Base-by-base conservation (phyloP, 92 coral and sea anemone species). In the Nematostella vectensis region DNA sequence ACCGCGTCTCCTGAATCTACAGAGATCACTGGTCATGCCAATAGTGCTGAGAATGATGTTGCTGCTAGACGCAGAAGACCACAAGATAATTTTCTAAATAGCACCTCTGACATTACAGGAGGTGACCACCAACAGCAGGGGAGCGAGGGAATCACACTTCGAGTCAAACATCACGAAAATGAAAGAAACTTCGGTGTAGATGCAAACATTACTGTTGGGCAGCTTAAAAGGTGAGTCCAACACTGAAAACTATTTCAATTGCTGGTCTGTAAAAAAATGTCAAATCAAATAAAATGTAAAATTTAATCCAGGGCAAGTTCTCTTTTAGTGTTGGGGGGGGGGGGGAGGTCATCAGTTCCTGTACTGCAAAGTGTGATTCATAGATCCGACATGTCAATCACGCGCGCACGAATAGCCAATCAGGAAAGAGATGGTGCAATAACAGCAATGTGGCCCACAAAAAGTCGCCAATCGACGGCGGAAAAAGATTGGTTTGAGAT, bases 201-300 rank as follows among this genome's bases (percentile, higher is more conserved):
- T 36, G 62, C 60, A 56, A 62, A 50, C 52, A 64, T 48, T 11
- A 78, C 83, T 47, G 99, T 93, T 25, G 66, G 83, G 18, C 81
- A 93, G 26, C 71, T 93, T 30, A 93, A 87, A 69, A 93, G 99
- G 99, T 93, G 79, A 65, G n/a, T n/a, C n/a, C n/a, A n/a, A n/a
- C n/a, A n/a, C n/a, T n/a, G n/a, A n/a, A n/a, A n/a, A n/a, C n/a
- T n/a, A n/a, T n/a, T n/a, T n/a, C n/a, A n/a, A n/a, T n/a, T n/a
- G n/a, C n/a, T n/a, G n/a, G n/a, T n/a, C n/a, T n/a, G n/a, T n/a
- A n/a, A n/a, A n/a, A n/a, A n/a, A n/a, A n/a, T n/a, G n/a, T n/a
- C n/a, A n/a, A n/a, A n/a, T n/a, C n/a, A n/a, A n/a, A n/a, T n/a
- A 4, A 24, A 20, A 27, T 11, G 21, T 22, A 13, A 28, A 24